Conservation (phyloP, 2,113 vertebrate species). For the Lophochroa leadbeateri region DNA sequence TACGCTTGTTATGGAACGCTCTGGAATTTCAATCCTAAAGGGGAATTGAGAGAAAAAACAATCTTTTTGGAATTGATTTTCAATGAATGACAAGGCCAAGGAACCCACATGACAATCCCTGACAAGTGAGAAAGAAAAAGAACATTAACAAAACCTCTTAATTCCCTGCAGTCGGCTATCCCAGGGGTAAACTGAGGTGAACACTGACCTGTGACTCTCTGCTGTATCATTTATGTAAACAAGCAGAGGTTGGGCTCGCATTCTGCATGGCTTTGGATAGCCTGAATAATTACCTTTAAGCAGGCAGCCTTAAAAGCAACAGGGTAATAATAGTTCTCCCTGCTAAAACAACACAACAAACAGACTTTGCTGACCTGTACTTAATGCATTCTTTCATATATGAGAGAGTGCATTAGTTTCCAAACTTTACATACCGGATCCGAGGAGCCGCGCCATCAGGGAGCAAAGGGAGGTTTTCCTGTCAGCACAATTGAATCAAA, state of each 20-base stretch:
- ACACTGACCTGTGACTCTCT: neutral
- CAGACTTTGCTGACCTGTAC: conserved; percentile 49
- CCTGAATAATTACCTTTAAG: conserved; percentile 19
- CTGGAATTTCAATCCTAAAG: conserved; percentile 43
- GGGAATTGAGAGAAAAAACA: neutral
- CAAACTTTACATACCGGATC: neutral
- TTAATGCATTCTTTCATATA: conserved; percentile 46
- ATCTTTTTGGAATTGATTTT: neutral
- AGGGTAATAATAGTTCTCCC: conserved; percentile 9
- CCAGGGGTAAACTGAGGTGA: conserved; percentile 1
- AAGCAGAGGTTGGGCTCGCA: neutral
- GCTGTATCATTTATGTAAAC: neutral
- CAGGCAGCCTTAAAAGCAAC: conserved; percentile 26
- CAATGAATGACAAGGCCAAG: neutral
- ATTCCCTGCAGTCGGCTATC: neutral
- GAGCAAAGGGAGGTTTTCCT: neutral
- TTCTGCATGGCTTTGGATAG: neutral
- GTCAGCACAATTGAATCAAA: neutral
- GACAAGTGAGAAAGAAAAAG: neutral
- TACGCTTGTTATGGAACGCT: neutral
- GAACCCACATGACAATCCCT: neutral
- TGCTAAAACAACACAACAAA: neutral
- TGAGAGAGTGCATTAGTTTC: conserved; percentile 1
- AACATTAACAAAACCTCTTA: neutral
- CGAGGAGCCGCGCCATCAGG: neutral